A percentile compares a stretch with the other conserved stretches of the same genome.
phyloP scores from a whole-genome alignment of 2,797 vertebrate genomes.

The Cossypha heuglini region DNA sequence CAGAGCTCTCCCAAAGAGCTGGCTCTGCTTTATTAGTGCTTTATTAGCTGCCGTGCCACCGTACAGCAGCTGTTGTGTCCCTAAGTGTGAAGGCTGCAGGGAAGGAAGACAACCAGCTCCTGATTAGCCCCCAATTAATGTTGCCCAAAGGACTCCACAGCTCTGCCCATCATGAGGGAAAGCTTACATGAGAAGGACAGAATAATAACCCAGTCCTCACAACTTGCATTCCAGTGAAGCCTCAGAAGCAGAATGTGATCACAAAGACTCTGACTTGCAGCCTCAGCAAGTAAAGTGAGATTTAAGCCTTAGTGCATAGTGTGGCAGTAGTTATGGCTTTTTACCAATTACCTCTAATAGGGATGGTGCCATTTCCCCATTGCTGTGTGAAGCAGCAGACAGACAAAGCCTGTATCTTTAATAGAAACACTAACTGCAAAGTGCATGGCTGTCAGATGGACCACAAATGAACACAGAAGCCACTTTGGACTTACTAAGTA shows the following conservation, averaged over 20 bases:
- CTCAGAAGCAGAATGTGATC: background rate
- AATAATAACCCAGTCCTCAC: background rate
- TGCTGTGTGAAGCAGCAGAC: background rate
- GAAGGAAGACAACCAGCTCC: background rate
- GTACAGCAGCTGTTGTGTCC: background rate
- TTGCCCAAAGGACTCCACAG: background rate
- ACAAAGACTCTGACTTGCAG: background rate
- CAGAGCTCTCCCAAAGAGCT: background rate
- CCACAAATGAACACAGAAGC: background rate
- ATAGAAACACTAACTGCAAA: background rate
- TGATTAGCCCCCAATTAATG: background rate
- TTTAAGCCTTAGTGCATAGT: background rate
- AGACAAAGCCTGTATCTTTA: background rate
- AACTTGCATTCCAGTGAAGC: background rate
- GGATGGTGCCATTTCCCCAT: background rate
- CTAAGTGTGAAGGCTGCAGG: background rate
- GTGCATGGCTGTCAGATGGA: background rate
- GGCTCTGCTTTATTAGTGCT: background rate
- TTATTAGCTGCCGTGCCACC: background rate
- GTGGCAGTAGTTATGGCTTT: background rate
- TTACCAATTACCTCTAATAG: constrained; percentile 34
- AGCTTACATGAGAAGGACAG: background rate
- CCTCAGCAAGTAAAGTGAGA: background rate
- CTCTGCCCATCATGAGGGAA: background rate
- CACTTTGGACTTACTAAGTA: background rate